These are phyloP conservation scores for Diplolepis rosae DNA, from an alignment of 2,888 invertebrate species.

Conservation along the genomic window DNA sequence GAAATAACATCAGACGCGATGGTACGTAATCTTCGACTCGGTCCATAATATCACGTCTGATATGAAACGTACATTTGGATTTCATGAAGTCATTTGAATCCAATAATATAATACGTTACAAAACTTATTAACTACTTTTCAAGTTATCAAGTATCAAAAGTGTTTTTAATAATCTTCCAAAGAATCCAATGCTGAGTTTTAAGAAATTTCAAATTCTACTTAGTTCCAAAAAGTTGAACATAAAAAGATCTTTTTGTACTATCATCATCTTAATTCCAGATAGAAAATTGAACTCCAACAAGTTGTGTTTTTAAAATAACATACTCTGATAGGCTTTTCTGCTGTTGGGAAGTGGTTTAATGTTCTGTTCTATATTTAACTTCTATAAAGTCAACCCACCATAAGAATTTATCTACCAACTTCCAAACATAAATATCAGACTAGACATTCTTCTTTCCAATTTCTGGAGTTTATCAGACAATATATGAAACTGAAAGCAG, in stretches of 20 bases:
- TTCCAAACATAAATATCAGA: not conserved
- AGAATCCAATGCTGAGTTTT: no score
- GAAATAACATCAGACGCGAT: constrained; percentile 16
- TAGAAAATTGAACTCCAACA: not conserved
- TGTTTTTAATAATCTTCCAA: no score
- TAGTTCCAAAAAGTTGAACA: not conserved
- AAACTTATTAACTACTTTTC: not conserved
- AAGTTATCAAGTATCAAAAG: no score
- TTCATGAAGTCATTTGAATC: not conserved
- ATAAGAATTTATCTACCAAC: constrained; percentile 15
- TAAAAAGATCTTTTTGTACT: not conserved
- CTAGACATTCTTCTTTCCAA: not conserved
- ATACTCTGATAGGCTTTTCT: not conserved
- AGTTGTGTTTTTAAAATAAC: not conserved
- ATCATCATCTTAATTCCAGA: not conserved
- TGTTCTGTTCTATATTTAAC: constrained; percentile 12
- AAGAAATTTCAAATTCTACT: no score
- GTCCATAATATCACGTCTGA: constrained; percentile 8
- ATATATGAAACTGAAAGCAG: not conserved
- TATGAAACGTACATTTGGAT: constrained; percentile 6
- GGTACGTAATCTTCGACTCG: constrained; percentile 14
- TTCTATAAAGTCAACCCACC: not conserved
- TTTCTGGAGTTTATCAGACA: not conserved
- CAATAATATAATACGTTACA: not conserved
- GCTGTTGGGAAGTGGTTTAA: constrained; percentile 7